A percentile compares a stretch with the other conserved stretches of the same genome.
These are phyloP conservation scores for Harpagifer antarcticus DNA, from an alignment of 2,797 vertebrate genomes.

Conservation along the genomic window DNA sequence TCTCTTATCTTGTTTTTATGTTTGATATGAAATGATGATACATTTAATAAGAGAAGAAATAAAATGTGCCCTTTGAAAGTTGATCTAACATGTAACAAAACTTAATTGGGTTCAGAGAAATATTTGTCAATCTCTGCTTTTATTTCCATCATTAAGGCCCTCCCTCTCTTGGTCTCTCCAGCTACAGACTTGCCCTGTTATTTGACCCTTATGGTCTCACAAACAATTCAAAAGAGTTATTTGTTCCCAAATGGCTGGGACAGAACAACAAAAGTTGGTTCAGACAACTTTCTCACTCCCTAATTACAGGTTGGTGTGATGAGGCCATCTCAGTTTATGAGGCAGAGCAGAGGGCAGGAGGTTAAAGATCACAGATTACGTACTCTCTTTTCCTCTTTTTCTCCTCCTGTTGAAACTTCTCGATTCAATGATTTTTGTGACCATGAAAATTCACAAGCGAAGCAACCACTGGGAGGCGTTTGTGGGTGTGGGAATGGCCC, in stretches of 20 bases:
- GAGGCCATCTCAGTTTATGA: slow-evolving; percentile 7
- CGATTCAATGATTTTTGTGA: neutral
- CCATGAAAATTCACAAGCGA: neutral
- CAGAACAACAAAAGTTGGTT: neutral
- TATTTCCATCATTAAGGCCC: neutral
- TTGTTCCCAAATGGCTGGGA: neutral
- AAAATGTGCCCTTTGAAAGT: neutral
- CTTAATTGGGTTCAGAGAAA: neutral
- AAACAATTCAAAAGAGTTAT: neutral
- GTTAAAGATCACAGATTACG: slow-evolving; percentile 1
- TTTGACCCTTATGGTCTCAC: neutral
- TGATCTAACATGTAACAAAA: neutral
- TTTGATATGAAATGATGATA: neutral
- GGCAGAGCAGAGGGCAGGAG: neutral
- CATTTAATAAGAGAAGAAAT: neutral
- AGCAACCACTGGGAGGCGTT: neutral
- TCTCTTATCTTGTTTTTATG: neutral
- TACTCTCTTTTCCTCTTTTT: neutral
- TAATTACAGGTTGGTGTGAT: slow-evolving; percentile 11
- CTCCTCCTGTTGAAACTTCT: neutral
- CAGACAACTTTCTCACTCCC: neutral
- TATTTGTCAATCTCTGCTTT: neutral
- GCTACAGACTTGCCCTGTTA: neutral
- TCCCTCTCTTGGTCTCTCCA: neutral
- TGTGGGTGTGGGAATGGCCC: neutral